Base-by-base conservation (phyloP, 2,888 invertebrate genomes). In the Melipona bicolor region DNA sequence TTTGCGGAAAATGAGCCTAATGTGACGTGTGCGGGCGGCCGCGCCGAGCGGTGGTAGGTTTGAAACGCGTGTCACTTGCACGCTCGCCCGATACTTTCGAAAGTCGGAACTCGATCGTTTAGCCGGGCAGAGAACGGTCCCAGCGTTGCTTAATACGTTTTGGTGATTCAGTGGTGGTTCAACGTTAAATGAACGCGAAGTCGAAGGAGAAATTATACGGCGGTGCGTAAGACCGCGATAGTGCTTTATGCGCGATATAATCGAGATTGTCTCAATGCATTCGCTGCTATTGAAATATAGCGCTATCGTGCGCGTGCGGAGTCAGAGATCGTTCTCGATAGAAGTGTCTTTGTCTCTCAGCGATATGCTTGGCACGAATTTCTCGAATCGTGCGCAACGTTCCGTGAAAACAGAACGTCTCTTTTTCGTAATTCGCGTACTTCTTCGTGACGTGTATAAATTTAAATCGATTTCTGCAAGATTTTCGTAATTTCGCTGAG, bases 1-100 rank as follows among this genome's bases (percentile, higher is more conserved):
- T 91, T 92, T 92, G 93, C 93, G 93, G 93, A 94, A 94, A 94
- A 94, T 92, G 91, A 94, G 92, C 92, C 90, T 93, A 94, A 94
- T 92, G 93, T 92, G 93, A 93, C 92, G 93, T 92, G 93, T 88
- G 92, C 92, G 92, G 92, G 93, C 91, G 92, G 92, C 91, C 90
- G 90, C 75, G 65, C 85, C 85, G 81, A 27, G 50, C 77, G 56
- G 52, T 68, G 76, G 13, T 36, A n/a, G 56, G 56, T 65, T 59
- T 70, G 64, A 79, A 21, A n/a, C 49, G 73, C 72, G 75, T 75
- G 69, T 80, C 80, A 56, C 36, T 71, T n/a, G 32, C 65, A 70
- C 68, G 52, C 36, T 32, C 21, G 3, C 36, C 27, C 79, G 65
- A 27, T 50, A 43, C 27, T 56, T 19, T 17, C 13, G 19, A 54